Percentiles rank a stretch among this genome's conserved stretches.
phyloP scores from a whole-genome alignment of 2,797 vertebrate species.

The Schizopygopsis pylzovi region DNA sequence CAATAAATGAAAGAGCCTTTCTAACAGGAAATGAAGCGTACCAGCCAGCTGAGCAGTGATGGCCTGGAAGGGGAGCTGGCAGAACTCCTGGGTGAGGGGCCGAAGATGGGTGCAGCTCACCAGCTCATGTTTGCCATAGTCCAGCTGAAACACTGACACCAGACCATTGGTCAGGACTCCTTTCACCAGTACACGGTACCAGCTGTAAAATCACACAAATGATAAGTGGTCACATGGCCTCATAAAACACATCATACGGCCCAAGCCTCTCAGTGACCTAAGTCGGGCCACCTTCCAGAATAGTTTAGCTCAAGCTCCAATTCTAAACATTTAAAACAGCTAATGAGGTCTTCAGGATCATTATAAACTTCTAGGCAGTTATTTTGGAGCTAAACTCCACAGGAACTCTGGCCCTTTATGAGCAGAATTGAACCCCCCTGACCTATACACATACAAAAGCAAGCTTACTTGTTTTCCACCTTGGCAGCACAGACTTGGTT shows the following conservation, averaged over 20 bases:
- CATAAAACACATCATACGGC: not conserved
- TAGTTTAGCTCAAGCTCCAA: not conserved
- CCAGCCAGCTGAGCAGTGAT: conserved; percentile 92
- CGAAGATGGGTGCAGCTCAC: conserved; percentile 83
- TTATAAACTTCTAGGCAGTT: not conserved
- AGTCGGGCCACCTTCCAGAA: too few species aligned
- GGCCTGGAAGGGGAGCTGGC: conserved; percentile 91
- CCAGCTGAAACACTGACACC: conserved; percentile 91
- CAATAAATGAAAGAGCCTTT: conserved; percentile 9
- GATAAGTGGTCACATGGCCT: not conserved
- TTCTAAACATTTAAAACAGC: not conserved
- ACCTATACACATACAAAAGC: not conserved
- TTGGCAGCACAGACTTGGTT: conserved; percentile 94
- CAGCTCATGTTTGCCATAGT: conserved; percentile 93
- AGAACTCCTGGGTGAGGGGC: conserved; percentile 83
- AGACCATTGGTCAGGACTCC: conserved; percentile 88
- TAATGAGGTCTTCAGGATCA: not conserved
- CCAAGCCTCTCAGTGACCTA: not conserved
- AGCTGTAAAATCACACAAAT: conserved; percentile 72
- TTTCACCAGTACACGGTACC: conserved; percentile 91
- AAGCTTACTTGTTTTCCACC: conserved; percentile 90
- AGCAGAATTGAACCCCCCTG: not conserved
- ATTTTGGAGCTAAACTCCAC: not conserved
- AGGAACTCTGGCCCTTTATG: not conserved
- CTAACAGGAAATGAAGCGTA: conserved; percentile 65